These are phyloP conservation scores for Nymphalis c-album DNA, from an alignment of 2,888 invertebrate genomes.

Conservation along the genomic window DNA sequence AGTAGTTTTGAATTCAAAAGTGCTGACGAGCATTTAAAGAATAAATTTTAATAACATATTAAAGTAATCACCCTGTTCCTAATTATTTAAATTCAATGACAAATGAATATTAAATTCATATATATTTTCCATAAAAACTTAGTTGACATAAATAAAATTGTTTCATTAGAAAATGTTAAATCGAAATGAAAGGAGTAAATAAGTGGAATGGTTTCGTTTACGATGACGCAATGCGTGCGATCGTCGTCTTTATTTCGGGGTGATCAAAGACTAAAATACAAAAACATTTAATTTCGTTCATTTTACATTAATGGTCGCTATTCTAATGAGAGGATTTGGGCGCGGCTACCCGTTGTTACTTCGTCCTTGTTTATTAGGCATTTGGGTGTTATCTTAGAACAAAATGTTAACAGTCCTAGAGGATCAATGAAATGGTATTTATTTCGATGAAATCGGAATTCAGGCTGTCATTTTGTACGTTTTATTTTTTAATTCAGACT, in stretches of 20 bases:
- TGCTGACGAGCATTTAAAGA: too few species aligned
- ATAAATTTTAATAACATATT: too few species aligned
- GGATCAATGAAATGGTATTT: slow-evolving; percentile 6
- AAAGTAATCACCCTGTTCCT: too few species aligned
- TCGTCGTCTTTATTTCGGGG: neutral
- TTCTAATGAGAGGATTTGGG: slow-evolving; percentile 25
- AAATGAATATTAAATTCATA: neutral
- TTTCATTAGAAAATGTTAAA: slow-evolving; percentile 15
- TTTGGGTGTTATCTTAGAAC: slow-evolving; percentile 20
- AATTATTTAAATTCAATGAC: neutral
- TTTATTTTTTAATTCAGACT: too few species aligned
- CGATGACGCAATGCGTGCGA: neutral
- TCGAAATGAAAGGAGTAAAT: slow-evolving; percentile 16
- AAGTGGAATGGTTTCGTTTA: neutral
- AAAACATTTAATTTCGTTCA: slow-evolving; percentile 4
- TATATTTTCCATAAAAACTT: neutral
- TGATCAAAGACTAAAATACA: neutral
- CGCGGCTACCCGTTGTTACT: slow-evolving; percentile 21
- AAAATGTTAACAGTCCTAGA: slow-evolving; percentile 16
- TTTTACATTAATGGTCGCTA: slow-evolving; percentile 20
- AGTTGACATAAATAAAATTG: slow-evolving; percentile 13
- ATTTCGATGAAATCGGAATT: neutral
- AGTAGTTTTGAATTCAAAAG: too few species aligned
- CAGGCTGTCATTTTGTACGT: too few species aligned
- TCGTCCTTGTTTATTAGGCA: slow-evolving; percentile 19